Base-by-base conservation (phyloP, 1,140 invertebrate species). In the Zaprionus ghesquierei region DNA sequence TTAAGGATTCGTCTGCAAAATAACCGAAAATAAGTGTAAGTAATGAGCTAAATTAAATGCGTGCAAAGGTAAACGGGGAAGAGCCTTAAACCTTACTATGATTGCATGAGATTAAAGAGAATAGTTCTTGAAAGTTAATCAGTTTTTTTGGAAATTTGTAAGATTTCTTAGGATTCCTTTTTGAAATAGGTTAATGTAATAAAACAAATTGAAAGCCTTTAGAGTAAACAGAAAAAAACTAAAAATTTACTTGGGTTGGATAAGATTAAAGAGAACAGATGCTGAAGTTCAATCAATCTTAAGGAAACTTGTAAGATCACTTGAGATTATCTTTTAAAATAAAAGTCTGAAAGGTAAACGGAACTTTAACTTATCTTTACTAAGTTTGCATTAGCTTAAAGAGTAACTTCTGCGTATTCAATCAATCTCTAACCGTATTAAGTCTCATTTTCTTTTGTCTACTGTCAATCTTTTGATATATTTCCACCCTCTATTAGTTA, bases 1-100 rank as follows among this genome's bases (percentile, higher is more conserved):
- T 69, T 53, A 46, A 58, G 33, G 33, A 33, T 33, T 38, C 29
- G 44, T 18, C 49, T 54, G 12, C 22, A 60, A 29, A 63, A 33
- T 10, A 50, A 64, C 25, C 9, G 12, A 63, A 38, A 55, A 38
- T 15, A 41, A 12, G 15, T 15, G n/a, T 41, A 41, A 15, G n/a
- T 41, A 41, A 15, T 41, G n/a, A 41, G 35, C n/a, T 41, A 41
- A 41, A 41, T 41, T 41, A 15, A 41, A 41, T 8, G 35, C 35
- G 6, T 3, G 2, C 5, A 29, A n/a, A 33, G 59, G 12, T 13
- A 20, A 33, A 22, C 35, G 8, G 35, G 35, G 35, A 38, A 15
- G 6, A 15, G 35, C n/a, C 2, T 33, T 33, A 33, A 29, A 8
- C 1, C 9, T 33, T 33, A 33, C 31, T 12, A 12, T 33, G 31